Conservation (phyloP, 2,797 vertebrate species). For the Alauda arvensis region DNA sequence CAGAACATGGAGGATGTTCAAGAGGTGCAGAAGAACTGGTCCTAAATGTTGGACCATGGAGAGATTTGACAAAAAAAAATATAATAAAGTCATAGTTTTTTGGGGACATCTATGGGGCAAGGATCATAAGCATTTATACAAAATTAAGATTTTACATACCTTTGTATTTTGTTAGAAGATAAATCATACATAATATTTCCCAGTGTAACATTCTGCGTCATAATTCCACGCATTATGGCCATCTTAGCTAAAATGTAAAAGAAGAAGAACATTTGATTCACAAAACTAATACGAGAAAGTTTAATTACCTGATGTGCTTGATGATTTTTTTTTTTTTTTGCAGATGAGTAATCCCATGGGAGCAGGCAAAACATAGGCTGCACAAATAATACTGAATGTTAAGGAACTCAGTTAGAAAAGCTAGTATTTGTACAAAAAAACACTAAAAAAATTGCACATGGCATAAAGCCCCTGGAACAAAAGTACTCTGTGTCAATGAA, state of each 20-base stretch:
- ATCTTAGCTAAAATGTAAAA: neutral
- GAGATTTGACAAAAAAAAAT: neutral
- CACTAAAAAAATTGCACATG: neutral
- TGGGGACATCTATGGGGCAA: neutral
- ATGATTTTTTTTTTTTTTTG: neutral
- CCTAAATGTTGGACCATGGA: neutral
- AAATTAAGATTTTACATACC: neutral
- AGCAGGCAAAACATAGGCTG: neutral
- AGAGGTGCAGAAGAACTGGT: neutral
- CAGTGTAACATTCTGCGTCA: neutral
- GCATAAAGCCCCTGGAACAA: neutral
- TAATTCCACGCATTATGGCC: neutral
- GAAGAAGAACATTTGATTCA: neutral
- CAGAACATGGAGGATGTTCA: neutral
- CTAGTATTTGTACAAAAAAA: neutral
- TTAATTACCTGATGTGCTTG: neutral
- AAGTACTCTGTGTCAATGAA: neutral
- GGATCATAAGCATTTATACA: neutral
- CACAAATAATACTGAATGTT: neutral
- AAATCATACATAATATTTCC: neutral
- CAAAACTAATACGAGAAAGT: neutral
- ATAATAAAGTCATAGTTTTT: neutral
- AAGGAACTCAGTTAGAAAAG: neutral
- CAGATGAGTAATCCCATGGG: neutral
- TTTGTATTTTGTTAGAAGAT: neutral